Base-by-base conservation (phyloP, 2,888 invertebrate genomes). In the Epiblema foenella region DNA sequence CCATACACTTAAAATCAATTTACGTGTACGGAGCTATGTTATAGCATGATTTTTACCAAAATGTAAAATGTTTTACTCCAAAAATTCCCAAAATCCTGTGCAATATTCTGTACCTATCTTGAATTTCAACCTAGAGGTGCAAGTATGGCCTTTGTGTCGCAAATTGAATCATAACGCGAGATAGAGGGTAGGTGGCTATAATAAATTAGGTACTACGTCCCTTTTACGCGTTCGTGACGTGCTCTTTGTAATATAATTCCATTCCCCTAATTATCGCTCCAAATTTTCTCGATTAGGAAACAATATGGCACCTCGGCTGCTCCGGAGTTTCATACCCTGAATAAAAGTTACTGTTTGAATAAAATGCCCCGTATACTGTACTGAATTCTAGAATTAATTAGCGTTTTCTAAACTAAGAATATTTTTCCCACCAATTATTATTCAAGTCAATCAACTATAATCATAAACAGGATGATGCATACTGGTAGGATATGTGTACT, bases 141-240 rank as follows among this genome's bases (percentile, higher is more conserved):
- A 71, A 33, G 49, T 59, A 59, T 56, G 74, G 73, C 85, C 82
- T 86, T 86, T 87, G 84, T 85, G 79, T 79, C 75, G 73, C 74
- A 87, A 88, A 89, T 89, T 88, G 87, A 88, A 88, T 89, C 84
- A 87, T 80, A 83, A 74, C 70, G 75, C 78, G 76, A 82, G 80
- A 83, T 85, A 85, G 85, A 86, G 85, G 64, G 64, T 74, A 70
- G 66, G 73, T 85, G 86, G 86, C 84, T 85, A 86, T 83, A 81
- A 80, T 81, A 86, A 85, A 85, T 84, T 85, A 85, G 80, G 67
- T 79, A 82, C 78, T 82, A 82, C 82, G 83, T 85, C 81, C 83
- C 82, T 83, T 82, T 82, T 79, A 82, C 79, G 75, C 68, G 69
- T 65, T 70, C 65, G 58, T 78, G 79, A 76, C 78, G 75, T 80